Evolutionary conservation across 2,797 vertebrate genomes (phyloP).

Genomic region (Cyclopterus lumpus): DNA sequence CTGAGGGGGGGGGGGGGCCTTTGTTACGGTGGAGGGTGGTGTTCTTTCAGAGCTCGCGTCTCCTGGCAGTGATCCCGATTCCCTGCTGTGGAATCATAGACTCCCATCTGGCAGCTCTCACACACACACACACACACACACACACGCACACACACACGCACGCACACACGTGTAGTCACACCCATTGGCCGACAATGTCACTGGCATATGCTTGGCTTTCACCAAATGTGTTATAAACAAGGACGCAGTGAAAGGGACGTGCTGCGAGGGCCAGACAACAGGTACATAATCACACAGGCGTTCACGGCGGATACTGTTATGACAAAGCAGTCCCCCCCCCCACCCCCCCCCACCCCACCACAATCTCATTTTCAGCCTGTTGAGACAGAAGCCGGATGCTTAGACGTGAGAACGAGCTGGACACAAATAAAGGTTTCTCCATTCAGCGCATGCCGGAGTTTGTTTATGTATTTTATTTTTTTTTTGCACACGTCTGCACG

Average conservation of each 20-base stretch:
- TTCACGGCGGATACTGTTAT: not conserved
- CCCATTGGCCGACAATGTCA: slow-evolving; percentile 31
- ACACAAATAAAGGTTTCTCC: not conserved
- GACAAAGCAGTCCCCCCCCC: not conserved
- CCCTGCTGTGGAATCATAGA: slow-evolving; percentile 28
- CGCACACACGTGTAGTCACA: slow-evolving; percentile 42
- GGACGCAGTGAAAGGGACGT: slow-evolving; percentile 29
- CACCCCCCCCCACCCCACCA: too few relatives aligned
- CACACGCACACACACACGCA: not conserved
- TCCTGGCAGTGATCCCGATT: slow-evolving; percentile 40
- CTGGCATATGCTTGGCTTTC: slow-evolving; percentile 50
- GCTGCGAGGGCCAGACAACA: slow-evolving; percentile 27
- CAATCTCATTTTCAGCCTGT: slow-evolving; percentile 18
- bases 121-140: too few relatives aligned
- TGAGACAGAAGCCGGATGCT: slow-evolving; percentile 7
- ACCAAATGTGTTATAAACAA: slow-evolving; percentile 42
- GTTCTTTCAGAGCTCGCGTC: slow-evolving; percentile 26
- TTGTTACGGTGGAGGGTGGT: slow-evolving; percentile 28
- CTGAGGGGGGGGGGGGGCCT: slow-evolving; percentile 27
- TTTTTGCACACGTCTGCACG: slow-evolving; percentile 1
- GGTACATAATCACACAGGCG: slow-evolving; percentile 1
- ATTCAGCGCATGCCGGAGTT: not conserved
- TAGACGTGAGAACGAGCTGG: not conserved
- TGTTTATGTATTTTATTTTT: slow-evolving; percentile 19
- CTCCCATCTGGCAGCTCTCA: slow-evolving; percentile 39